Base-by-base conservation (phyloP, 2,113 vertebrate genomes). In the Scortum barcoo region DNA sequence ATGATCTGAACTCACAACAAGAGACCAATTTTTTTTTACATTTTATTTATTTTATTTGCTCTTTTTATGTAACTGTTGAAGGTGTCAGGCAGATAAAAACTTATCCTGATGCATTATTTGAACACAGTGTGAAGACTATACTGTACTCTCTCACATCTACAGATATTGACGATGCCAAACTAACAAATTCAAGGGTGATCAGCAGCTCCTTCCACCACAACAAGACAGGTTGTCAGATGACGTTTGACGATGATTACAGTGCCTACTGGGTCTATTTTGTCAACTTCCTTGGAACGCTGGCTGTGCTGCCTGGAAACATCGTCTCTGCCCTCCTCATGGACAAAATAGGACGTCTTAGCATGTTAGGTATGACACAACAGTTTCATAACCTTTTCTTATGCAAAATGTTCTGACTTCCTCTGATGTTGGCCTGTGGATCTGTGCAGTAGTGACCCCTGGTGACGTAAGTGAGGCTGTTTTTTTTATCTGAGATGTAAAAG, bases 221-320 rank as follows among this genome's bases (percentile, higher is more conserved):
- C 91, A 99, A 98, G 90, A 97, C 97, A 0, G 98, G 98, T 61
- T 99, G 98, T 87, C 98, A 99, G 93, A 97, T 99, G 93, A 97
- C 96, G 3, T 99, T 97, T 48, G 97, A 98, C 38, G 97, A 99
- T 0, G 98, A 99, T 86, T 99, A 99, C 85, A 99, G 98, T 56
- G 98, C 98, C 92, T 99, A 99, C 93, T 99, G 98, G 98, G 97
- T 99, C 85, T 99, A 99, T 71, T 99, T 99, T 70, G 98, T 99
- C 92, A 99, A 99, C 94, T 99, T 99, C 93, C 94, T 99, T 89
- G 98, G 98, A 78, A 99, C 98, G 1, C 78, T 99, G 87, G 98
- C 98, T 0, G 98, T 99, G 80, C 92, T 99, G 86, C 98, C 98
- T 0, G 98, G 98, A 48, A 99, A 99, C 90, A 99, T 99, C 14